Percentiles rank a stretch among this genome's conserved stretches.
Conservation (phyloP, 2,113 vertebrate species). For the Rhombomys opimus region DNA sequence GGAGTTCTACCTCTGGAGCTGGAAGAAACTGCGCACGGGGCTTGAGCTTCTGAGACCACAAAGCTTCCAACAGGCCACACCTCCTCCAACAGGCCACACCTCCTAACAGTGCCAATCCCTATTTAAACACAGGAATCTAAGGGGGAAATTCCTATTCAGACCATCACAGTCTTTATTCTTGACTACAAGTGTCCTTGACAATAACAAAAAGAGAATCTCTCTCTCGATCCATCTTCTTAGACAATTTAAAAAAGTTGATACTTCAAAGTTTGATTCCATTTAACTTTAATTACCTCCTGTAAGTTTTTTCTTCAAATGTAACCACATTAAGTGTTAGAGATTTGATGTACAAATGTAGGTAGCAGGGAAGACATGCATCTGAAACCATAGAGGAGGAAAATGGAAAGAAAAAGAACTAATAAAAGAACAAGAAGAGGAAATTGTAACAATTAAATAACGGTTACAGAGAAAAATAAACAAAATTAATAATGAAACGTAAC, state of each 20-base stretch:
- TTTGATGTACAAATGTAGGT: neutral
- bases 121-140: no score
- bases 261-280: neutral
- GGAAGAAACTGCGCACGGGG: no score
- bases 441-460: neutral
- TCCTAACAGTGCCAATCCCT: no score
- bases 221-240: no score
- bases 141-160: no score
- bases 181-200: neutral
- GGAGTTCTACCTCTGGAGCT: no score
- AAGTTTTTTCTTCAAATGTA: neutral
- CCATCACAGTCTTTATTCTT: neutral
- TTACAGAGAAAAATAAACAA: neutral
- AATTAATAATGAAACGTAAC: neutral
- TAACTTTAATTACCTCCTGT: neutral
- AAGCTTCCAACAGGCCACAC: no score
- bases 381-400: neutral
- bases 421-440: neutral
- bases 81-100: no score
- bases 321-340: neutral
- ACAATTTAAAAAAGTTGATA: neutral
- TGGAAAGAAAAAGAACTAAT: neutral
- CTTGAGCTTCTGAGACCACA: no score
- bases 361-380: neutral
- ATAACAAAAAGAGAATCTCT: neutral